Base-by-base conservation (phyloP, 2,888 invertebrate genomes). In the Acanthococcus lagerstroemiae region DNA sequence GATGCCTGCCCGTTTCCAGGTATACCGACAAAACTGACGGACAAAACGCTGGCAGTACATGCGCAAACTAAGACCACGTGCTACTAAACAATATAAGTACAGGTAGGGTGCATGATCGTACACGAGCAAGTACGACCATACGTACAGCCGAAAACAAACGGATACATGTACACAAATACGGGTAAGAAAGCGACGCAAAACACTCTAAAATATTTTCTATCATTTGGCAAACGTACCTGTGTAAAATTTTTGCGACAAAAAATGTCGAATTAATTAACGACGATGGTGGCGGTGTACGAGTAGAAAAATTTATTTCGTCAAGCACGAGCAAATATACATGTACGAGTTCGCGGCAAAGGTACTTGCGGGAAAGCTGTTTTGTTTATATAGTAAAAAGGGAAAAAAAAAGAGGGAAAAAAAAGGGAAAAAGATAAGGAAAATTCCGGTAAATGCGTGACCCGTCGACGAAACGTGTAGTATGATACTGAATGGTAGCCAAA, bases 381-480 rank as follows among this genome's bases (percentile, higher is more conserved):
- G n/a, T n/a, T n/a, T n/a, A n/a, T n/a, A n/a, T n/a, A n/a, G n/a
- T n/a, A 37, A 37, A 2, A n/a, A 30, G 37, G 37, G 12, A 30
- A 30, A 30, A 37, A 37, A 37, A 37, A 37, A 37, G n/a, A 3
- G 21, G 9, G 3, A 48, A 48, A 48, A 48, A 48, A 48, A 48
- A 48, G 17, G 17, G 48, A 19, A 48, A 19, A 48, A 48, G 17
- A 21, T 17, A 19, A 21, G 9, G 24, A 52, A 52, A 52, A 52
- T 52, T 52, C 22, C 22, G 52, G 22, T 52, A 24, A 52, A 52
- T 52, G 52, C 52, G 52, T 52, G 52, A 52, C 52, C 21, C 21
- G 19, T 52, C 52, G 52, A 52, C 52, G 24, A 52, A 52, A 52
- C 52, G 52, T 52, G 52, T 52, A 22, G 22, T 52, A 22, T 52